A percentile compares a stretch with the other conserved stretches of the same genome.
phyloP scores from a whole-genome alignment of 2,113 vertebrate genomes.

The Raphicerus campestris region DNA sequence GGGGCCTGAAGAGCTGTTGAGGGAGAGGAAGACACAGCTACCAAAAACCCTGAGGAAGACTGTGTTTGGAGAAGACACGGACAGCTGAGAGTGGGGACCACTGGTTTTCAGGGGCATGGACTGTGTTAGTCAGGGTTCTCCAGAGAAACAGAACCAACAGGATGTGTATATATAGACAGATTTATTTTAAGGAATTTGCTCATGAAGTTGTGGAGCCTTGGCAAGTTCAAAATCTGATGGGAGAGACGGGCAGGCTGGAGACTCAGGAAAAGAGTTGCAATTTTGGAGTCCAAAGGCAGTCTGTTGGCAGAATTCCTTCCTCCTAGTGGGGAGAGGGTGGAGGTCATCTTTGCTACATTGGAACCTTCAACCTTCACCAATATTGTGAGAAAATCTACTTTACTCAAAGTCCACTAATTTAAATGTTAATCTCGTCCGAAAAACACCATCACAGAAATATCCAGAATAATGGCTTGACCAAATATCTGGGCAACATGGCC shows the following conservation, averaged over 20 bases:
- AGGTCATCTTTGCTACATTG: neutral
- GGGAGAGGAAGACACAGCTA: neutral
- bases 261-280: neutral
- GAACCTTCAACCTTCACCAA: neutral
- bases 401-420: neutral
- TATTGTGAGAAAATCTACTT: neutral
- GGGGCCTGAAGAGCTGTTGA: neutral
- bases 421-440: neutral
- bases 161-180: neutral
- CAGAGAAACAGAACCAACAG: neutral
- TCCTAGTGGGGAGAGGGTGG: neutral
- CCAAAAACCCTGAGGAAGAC: neutral
- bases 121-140: neutral
- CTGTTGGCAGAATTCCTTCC: neutral
- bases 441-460: neutral
- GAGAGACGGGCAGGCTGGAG: neutral
- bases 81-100: neutral
- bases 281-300: neutral
- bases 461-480: neutral
- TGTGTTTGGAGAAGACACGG: neutral
- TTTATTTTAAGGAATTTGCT: slow-evolving; percentile 40
- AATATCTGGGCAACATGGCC: neutral
- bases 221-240: neutral
- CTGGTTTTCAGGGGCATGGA: neutral
- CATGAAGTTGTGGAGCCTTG: neutral